phyloP scores from a whole-genome alignment of 2,888 invertebrate genomes.

The Cenopis cana region DNA sequence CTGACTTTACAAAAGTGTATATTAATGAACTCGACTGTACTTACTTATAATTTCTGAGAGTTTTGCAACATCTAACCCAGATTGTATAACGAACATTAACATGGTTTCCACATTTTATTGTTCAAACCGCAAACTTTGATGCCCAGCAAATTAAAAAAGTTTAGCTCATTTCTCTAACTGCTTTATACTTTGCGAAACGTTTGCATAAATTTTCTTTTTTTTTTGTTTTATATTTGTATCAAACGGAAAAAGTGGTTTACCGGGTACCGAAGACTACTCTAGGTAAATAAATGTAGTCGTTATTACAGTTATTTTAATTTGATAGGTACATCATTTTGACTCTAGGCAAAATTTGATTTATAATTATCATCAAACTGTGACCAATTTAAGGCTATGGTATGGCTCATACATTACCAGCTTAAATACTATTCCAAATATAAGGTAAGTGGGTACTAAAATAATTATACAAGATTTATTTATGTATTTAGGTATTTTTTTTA shows the following conservation, averaged over 20 bases:
- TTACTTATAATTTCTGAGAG: not conserved
- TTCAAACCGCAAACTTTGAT: slow-evolving; percentile 41
- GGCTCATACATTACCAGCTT: no score
- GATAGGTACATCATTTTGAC: no score
- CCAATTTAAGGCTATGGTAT: no score
- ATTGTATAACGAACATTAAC: slow-evolving; percentile 37
- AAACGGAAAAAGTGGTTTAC: not conserved
- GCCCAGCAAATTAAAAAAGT: slow-evolving; percentile 42
- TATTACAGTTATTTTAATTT: not conserved
- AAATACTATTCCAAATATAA: no score
- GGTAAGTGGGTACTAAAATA: no score
- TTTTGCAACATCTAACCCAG: slow-evolving; percentile 6
- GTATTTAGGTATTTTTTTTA: no score
- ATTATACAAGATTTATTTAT: no score
- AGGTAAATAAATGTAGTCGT: not conserved
- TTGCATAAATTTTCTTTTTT: slow-evolving; percentile 32
- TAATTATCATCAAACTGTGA: no score
- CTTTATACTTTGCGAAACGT: slow-evolving; percentile 35
- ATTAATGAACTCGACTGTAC: no score
- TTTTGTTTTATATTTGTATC: slow-evolving; percentile 4
- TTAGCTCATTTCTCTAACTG: slow-evolving; percentile 36
- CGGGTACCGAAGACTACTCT: not conserved
- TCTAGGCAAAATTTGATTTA: no score
- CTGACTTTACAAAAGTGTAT: no score
- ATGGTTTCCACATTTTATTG: slow-evolving; percentile 44